Evolutionary conservation across 2,113 vertebrate genomes (phyloP), one percentile per base, ranked within the genome.

Genomic region (Physeter macrocephalus): DNA sequence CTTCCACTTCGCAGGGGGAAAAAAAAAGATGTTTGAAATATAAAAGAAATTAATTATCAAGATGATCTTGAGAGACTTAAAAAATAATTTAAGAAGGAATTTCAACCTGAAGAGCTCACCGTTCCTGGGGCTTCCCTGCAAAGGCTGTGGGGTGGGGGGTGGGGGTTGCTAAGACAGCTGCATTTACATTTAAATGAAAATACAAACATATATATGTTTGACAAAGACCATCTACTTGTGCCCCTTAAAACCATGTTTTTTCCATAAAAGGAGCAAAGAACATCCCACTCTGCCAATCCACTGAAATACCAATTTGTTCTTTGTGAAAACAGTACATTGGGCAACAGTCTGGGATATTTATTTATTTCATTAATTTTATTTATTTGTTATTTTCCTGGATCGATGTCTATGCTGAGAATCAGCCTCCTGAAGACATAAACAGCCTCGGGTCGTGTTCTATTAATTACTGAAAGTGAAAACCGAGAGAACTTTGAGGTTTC

Each of bases 181-280:
- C 61, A 95, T 98, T 98, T 98, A 95, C 75, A 97, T 97, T 92
- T 96, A 97, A 98, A 98, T 96, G 93, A 97, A 98, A 98, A 54
- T 36, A 67, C 64, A 95, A 67, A 85, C 46, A 93, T 36, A 21
- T 36, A 21, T 62, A 90, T 72, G 80, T 95, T 96, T 94, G 95
- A 95, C 92, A 96, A 95, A 97, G 74, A 96, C 93, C 74, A 95
- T 93, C 34, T 52, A 95, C 80, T 64, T 94, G 77, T 59, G 86
- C 75, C 92, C 84, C 64, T 95, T 97, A 96, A 96, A 92, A 78
- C 2, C 57, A 36, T 94, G 82, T 34, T 86, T 97, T 80, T 54
- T n/a, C 75, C 77, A 90, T 67, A 82, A 98, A 95, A 85, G 93
- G 72, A 90, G 57, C 36, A 43, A 81, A 86, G 95, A 80, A 34